Evolutionary conservation across 2,888 invertebrate genomes (phyloP), one percentile per base, ranked within the genome.

Genomic region (Alviniconcha strummeri): DNA sequence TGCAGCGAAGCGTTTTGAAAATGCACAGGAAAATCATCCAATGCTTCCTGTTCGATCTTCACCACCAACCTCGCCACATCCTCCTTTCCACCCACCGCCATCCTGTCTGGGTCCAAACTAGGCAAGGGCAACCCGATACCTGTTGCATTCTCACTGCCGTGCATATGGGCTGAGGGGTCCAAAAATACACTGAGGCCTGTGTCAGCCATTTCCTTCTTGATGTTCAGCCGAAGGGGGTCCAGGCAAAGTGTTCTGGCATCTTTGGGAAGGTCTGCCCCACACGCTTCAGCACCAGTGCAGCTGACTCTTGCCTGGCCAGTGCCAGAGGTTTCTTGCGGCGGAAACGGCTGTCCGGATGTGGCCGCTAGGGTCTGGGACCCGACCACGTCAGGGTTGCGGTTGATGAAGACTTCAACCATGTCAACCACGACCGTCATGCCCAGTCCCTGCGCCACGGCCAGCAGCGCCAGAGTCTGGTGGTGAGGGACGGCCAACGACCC

Each of bases 391-490:
- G 78, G 60, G 64, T 64, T 78, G 36, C 78, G 78, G 4, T 13
- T 64, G 7, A 78, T 36, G 64, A 78, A 60, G 60, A 78, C 11
- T 15, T 78, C 78, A 52, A 78, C 64, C 15, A 78, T 64, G n/a
- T 36, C 64, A 11, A 64, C 64, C 13, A 78, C 15, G 9, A 78
- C 8, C 6, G 11, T 15, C 13, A 78, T n/a, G 6, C 64, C 64
- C 19, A 78, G 78, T 15, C 36, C 13, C 78, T 78, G 78, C 6
- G 78, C 78, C 5, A 52, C 78, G 1, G 5, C 8, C 15, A 78
- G 64, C 36, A 78, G 52, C 6, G 36, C 60, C 7, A 56, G 6
- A 2, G 15, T n/a, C 36, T 78, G 78, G 15, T 11, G 19, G 60
- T 78, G 36, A 2, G 60, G n/a, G 5, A 78, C 64, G 8, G 78